Evolutionary conservation across 35 echinoderm and acorn worm species (phyloP).

Genomic region (Eucidaris tribuloides): DNA sequence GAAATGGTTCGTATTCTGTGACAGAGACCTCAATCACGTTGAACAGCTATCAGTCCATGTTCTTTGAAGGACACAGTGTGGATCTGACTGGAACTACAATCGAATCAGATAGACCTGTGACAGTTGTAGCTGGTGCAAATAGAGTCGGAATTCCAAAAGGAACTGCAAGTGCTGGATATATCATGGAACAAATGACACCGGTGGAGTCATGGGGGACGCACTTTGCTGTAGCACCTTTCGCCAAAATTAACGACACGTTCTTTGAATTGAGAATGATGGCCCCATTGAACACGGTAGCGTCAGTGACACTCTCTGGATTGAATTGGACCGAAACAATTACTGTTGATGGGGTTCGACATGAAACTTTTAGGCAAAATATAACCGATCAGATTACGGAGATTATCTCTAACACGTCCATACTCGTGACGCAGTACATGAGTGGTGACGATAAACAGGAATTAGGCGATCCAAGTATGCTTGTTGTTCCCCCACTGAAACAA

Average conservation of each 20-base stretch:
- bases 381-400: conserved; percentile 4
- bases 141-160: background rate
- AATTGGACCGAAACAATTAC: background rate
- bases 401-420: background rate
- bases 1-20: background rate
- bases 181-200: conserved; percentile 2
- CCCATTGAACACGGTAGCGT: background rate
- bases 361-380: background rate
- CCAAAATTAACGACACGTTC: background rate
- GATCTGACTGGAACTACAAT: conserved; percentile 5
- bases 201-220: background rate
- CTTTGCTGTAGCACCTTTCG: conserved; percentile 16
- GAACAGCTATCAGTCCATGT: background rate
- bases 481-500: background rate
- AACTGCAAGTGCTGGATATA: background rate
- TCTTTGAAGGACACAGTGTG: background rate
- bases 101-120: background rate
- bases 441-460: background rate
- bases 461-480: conserved; percentile 6
- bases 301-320: background rate
- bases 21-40: background rate
- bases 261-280: background rate
- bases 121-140: background rate
- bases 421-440: background rate
- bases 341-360: background rate